phyloP scores from a whole-genome alignment of 2,797 vertebrate species.

The Typhlichthys subterraneus region DNA sequence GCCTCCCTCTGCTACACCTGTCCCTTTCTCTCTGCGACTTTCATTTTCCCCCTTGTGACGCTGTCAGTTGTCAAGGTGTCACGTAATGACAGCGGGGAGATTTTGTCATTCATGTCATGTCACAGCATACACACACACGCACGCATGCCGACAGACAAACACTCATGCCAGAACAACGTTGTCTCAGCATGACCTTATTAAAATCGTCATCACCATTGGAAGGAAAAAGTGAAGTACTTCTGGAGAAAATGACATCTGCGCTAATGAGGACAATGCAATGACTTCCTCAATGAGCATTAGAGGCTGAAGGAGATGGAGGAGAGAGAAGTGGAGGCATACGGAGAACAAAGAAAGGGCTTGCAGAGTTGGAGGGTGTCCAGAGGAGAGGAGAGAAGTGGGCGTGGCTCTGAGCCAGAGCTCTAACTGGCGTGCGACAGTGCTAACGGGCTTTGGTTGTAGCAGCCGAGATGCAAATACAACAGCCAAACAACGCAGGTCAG shows the following conservation, averaged over 20 bases:
- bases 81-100: slow-evolving; percentile 36
- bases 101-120: neutral
- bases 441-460: slow-evolving; percentile 3
- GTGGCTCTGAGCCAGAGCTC: neutral
- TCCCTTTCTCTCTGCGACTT: slow-evolving; percentile 7
- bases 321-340: slow-evolving; percentile 14
- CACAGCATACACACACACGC: slow-evolving; percentile 5
- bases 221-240: slow-evolving; percentile 51
- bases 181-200: slow-evolving; percentile 67
- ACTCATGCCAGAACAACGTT: slow-evolving; percentile 9
- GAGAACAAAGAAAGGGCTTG: slow-evolving; percentile 3
- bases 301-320: slow-evolving; percentile 8
- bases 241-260: slow-evolving; percentile 53
- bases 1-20: neutral
- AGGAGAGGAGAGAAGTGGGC: neutral
- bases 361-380: neutral
- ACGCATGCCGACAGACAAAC: slow-evolving; percentile 1
- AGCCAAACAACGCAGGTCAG: no score
- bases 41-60: slow-evolving; percentile 17
- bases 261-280: slow-evolving; percentile 54
- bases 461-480: no score
- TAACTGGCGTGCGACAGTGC: neutral
- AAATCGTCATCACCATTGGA: slow-evolving; percentile 54
- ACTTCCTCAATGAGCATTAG: slow-evolving; percentile 39
- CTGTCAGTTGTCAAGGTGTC: slow-evolving; percentile 24